Conservation (phyloP, 2,797 vertebrate species). For the Scolopax bukidnonensis region DNA sequence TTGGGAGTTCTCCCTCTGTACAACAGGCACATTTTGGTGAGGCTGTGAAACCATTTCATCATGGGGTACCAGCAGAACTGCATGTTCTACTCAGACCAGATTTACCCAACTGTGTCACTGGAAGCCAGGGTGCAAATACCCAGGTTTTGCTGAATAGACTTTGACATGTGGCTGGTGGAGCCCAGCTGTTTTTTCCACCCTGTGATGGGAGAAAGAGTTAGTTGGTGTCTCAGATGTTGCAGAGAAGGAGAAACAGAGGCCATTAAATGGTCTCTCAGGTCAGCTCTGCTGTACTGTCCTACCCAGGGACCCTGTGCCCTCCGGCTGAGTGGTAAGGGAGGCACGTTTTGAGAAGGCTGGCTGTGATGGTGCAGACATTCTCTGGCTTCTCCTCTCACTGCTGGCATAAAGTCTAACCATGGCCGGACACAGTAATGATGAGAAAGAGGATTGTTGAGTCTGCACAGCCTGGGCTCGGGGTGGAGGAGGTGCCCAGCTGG, state of each 20-base stretch:
- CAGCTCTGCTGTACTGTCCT: background rate
- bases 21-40: background rate
- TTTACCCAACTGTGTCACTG: background rate
- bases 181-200: background rate
- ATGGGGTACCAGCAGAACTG: background rate
- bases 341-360: background rate
- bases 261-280: background rate
- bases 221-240: rapidly evolving
- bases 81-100: background rate
- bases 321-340: background rate
- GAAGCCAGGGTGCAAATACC: background rate
- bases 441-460: rapidly evolving
- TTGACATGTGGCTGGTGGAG: background rate
- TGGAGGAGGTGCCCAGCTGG: background rate
- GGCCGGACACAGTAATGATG: rapidly evolving
- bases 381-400: background rate
- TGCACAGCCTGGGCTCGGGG: background rate
- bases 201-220: background rate
- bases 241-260: background rate
- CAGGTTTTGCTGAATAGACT: background rate
- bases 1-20: background rate
- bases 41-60: background rate
- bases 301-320: background rate
- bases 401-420: background rate
- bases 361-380: background rate